Conservation (phyloP, 2,113 vertebrate genomes). For the Gasterosteus aculeatus region DNA sequence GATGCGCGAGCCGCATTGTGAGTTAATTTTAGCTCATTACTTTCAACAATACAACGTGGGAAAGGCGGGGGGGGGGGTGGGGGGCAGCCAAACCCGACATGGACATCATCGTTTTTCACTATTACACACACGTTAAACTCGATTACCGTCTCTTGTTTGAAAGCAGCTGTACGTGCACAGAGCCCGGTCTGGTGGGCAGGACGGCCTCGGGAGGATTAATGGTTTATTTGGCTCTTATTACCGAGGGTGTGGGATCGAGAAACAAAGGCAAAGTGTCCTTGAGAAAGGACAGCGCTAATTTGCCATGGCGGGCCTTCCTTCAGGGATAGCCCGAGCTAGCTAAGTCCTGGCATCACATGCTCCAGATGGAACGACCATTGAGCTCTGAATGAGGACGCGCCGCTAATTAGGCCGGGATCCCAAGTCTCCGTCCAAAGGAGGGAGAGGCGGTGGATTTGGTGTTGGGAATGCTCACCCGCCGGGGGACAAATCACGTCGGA, state of each 20-base stretch:
- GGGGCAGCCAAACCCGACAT: constrained; percentile 32
- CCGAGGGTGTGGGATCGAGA: constrained; percentile 36
- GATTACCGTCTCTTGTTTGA: constrained; percentile 56
- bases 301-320: constrained; percentile 43
- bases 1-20: constrained; percentile 21
- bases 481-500: constrained; percentile 33
- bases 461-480: constrained; percentile 47
- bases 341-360: constrained; percentile 59
- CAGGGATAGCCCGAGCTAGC: constrained; percentile 32
- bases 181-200: constrained; percentile 32
- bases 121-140: constrained; percentile 53
- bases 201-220: constrained; percentile 47
- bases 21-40: constrained; percentile 61
- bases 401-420: constrained; percentile 45
- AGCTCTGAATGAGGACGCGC: constrained; percentile 51
- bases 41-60: constrained; percentile 30
- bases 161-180: constrained; percentile 32
- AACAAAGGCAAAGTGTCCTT: constrained; percentile 72
- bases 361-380: constrained; percentile 63
- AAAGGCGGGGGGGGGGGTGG: background rate
- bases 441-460: constrained; percentile 27
- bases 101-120: constrained; percentile 56
- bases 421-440: constrained; percentile 28
- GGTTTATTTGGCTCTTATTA: constrained; percentile 66
- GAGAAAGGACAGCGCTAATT: constrained; percentile 63